Percentiles rank a stretch among this genome's conserved stretches.
phyloP scores from a whole-genome alignment of 2,888 invertebrate species.

The Sericinus montela region DNA sequence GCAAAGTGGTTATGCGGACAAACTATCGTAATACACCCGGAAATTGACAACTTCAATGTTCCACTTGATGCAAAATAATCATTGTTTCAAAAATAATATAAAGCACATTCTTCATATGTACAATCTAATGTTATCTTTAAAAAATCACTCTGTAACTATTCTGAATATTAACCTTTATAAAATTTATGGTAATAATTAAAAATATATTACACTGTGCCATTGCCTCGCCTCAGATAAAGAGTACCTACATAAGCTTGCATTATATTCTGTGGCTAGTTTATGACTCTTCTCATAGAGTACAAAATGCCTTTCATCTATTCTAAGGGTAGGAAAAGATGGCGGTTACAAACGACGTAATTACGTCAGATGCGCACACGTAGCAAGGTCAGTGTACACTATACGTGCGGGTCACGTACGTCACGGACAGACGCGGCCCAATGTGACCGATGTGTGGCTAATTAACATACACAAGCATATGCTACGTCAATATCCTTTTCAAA shows the following conservation, averaged over 20 bases:
- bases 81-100: constrained; percentile 3
- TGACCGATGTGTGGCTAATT: constrained; percentile 22
- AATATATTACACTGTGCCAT: too few species aligned
- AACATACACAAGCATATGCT: constrained; percentile 17
- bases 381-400: constrained; percentile 49
- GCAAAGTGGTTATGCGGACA: constrained; percentile 10
- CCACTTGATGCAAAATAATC: background rate
- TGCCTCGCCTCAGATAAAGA: too few species aligned
- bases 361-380: constrained; percentile 38
- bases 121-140: too few species aligned
- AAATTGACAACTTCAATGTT: constrained; percentile 6
- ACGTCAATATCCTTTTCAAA: constrained; percentile 10
- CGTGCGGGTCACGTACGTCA: constrained; percentile 41
- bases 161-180: too few species aligned
- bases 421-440: constrained; percentile 35
- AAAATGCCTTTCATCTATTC: too few species aligned
- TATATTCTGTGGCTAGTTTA: too few species aligned
- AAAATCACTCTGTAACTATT: too few species aligned
- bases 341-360: constrained; percentile 30
- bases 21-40: constrained; percentile 13
- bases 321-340: constrained; percentile 2
- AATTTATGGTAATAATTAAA: background rate
- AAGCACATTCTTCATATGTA: constrained; percentile 2
- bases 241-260: too few species aligned
- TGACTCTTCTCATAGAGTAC: too few species aligned